Evolutionary conservation across 2,888 invertebrate species (phyloP), one percentile per base, ranked within the genome.

Genomic region (Sicus ferrugineus): DNA sequence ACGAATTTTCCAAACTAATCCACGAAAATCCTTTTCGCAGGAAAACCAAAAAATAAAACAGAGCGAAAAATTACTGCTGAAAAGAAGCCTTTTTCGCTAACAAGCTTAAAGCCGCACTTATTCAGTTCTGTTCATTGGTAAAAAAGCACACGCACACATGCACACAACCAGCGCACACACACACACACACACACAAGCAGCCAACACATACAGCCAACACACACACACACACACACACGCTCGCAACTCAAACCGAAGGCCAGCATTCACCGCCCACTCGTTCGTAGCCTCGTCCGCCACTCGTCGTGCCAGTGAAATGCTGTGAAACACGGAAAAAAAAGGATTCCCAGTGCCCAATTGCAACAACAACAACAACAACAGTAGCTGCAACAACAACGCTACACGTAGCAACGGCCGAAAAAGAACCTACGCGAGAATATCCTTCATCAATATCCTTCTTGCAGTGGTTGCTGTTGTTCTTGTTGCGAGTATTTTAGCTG

Each of bases 401-500:
- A n/a, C 14, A 46, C 61, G 34, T 62, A 73, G 74, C 61, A 30
- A 38, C 28, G 31, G 31, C 66, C 19, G 46, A 68, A 71, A 65
- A 67, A 64, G 23, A 54, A 28, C 28, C 54, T 63, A 50, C 58
- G 50, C 74, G 75, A n/a, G n/a, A 76, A 78, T 80, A 79, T 79
- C 77, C 81, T 79, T 83, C 81, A 82, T 82, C 81, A 82, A 82
- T 83, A 82, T 79, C 76, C 76, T 75, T 74, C 46, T 23, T 38
- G 38, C 65, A 42, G 2, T n/a, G 7, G n/a, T 28, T 21, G 31
- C 59, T 56, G 11, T 14, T 59, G 16, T 28, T 34, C 38, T 62
- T 46, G 67, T 70, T 61, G n/a, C n/a, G n/a, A n/a, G n/a, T n/a
- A 34, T 63, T 69, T 34, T 34, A 42, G 38, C 14, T 50, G 21